phyloP scores from a whole-genome alignment of 2,797 vertebrate species.

The Falco berigora region DNA sequence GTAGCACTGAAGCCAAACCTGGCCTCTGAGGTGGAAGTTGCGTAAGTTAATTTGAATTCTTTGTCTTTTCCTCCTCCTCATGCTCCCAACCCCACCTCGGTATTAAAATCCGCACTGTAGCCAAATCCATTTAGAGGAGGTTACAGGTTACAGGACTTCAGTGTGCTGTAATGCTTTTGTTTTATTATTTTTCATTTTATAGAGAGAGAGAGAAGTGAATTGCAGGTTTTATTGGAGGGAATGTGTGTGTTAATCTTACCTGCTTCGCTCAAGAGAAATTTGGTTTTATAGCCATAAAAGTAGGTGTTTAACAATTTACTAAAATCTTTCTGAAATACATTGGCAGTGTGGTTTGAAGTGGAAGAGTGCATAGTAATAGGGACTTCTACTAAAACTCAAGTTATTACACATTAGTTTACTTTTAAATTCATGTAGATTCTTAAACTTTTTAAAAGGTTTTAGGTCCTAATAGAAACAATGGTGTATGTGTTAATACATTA shows the following conservation, averaged over 20 bases:
- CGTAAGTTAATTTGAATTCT: conserved; percentile 15
- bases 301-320: not conserved
- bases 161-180: not conserved
- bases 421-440: too few species aligned
- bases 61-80: not conserved
- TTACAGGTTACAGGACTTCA: not conserved
- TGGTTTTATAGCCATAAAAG: not conserved
- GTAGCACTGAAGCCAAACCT: not conserved
- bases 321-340: not conserved
- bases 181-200: not conserved
- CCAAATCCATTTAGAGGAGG: not conserved
- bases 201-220: not conserved
- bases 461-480: not conserved
- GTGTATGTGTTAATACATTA: not conserved
- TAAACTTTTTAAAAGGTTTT: not conserved
- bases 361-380: not conserved
- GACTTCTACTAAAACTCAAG: too few species aligned
- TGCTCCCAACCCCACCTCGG: not conserved
- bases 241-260: not conserved
- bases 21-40: conserved; percentile 27
- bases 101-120: not conserved
- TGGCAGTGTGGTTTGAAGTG: not conserved
- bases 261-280: not conserved
- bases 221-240: not conserved
- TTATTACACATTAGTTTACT: not conserved